Percentiles rank a stretch among this genome's conserved stretches.
phyloP scores from a whole-genome alignment of 1,140 invertebrate species.

The Solenopsis fugax region DNA sequence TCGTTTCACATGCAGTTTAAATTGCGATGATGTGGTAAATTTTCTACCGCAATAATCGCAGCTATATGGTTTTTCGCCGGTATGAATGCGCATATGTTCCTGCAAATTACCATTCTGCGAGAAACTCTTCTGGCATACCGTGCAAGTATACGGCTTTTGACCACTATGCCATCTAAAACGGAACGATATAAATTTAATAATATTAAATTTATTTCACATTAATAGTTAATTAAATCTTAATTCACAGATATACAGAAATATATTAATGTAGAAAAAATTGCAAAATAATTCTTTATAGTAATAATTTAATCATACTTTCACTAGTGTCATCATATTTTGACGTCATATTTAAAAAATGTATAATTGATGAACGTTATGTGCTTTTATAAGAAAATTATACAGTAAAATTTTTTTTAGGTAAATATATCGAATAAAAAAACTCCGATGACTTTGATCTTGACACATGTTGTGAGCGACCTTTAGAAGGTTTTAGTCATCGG shows the following conservation, averaged over 20 bases:
- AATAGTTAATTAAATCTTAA: not conserved
- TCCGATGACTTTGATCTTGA: no score
- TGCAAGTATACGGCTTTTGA: constrained; percentile 88
- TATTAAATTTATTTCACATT: constrained; percentile 34
- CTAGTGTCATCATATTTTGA: no score
- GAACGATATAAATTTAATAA: constrained; percentile 39
- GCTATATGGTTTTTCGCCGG: constrained; percentile 89
- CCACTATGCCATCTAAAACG: constrained; percentile 86
- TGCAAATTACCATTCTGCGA: constrained; percentile 89
- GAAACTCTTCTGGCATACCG: constrained; percentile 88
- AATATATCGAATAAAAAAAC: no score
- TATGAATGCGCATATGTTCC: constrained; percentile 89
- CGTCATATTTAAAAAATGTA: no score
- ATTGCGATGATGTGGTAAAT: constrained; percentile 91
- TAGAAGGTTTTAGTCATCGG: no score
- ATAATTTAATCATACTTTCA: no score
- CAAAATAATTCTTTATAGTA: no score
- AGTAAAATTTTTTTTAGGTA: no score
- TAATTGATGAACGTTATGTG: no score
- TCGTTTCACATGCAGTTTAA: constrained; percentile 88
- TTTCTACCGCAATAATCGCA: constrained; percentile 91
- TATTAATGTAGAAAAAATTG: no score
- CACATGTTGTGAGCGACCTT: no score
- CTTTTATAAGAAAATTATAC: no score
- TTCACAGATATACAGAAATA: not conserved